phyloP scores from a whole-genome alignment of 2,113 vertebrate species.

The Reinhardtius hippoglossoides region DNA sequence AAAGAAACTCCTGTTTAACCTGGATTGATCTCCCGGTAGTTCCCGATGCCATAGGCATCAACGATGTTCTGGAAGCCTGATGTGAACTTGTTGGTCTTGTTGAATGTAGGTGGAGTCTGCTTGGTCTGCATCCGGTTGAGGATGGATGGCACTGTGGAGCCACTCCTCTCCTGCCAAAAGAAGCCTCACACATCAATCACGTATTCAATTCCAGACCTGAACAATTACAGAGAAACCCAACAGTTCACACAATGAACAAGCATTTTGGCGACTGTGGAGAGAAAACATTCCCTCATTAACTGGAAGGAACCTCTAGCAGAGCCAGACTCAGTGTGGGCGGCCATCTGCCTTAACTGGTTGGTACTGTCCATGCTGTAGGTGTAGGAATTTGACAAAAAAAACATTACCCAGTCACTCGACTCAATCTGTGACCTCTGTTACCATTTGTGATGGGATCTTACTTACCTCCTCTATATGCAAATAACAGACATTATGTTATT shows the following conservation, averaged over 20 bases:
- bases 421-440: neutral
- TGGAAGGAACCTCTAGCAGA: no score
- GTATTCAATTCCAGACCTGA: no score
- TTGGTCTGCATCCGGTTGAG: slow-evolving; percentile 91
- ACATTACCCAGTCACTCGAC: neutral
- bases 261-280: no score
- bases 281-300: no score
- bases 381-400: neutral
- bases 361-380: neutral
- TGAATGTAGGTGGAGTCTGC: slow-evolving; percentile 94
- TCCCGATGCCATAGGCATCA: slow-evolving; percentile 94
- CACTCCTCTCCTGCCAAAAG: slow-evolving; percentile 89
- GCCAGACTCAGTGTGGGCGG: no score
- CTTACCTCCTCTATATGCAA: neutral
- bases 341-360: no score
- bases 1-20: slow-evolving; percentile 74
- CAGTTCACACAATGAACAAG: no score
- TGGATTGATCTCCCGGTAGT: slow-evolving; percentile 96
- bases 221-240: no score
- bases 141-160: slow-evolving; percentile 93
- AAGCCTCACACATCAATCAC: neutral
- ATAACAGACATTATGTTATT: no score
- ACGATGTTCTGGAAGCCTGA: slow-evolving; percentile 97
- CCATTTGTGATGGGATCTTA: no score
- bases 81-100: slow-evolving; percentile 98